Conservation (phyloP, 2,113 vertebrate species). For the Cottus gobio region DNA sequence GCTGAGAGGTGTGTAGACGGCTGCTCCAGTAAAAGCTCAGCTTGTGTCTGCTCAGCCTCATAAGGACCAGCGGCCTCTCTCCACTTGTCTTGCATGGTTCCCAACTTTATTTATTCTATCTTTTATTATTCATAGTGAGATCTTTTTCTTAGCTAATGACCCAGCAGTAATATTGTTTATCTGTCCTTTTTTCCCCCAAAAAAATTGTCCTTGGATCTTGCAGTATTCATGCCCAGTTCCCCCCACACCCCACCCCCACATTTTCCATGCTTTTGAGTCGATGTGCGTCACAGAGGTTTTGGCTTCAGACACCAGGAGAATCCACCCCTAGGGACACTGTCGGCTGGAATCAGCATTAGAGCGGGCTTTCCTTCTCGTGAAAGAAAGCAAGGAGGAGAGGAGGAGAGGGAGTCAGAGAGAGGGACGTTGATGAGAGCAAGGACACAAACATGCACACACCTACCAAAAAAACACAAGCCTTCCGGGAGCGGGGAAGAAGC, state of each 20-base stretch:
- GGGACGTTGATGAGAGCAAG: constrained; percentile 27
- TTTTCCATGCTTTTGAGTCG: constrained; percentile 35
- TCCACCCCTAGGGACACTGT: constrained; percentile 67
- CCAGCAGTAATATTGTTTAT: neutral
- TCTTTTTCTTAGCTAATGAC: constrained; percentile 2
- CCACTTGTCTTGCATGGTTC: constrained; percentile 3
- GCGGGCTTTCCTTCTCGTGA: constrained; percentile 41
- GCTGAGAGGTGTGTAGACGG: neutral
- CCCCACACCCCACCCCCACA: neutral
- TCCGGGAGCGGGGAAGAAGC: neutral
- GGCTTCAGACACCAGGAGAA: constrained; percentile 66
- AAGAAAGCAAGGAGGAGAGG: constrained; percentile 17
- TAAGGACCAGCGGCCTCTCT: too few relatives aligned
- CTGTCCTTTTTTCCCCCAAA: neutral
- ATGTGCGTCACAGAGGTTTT: constrained; percentile 57
- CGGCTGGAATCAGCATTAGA: constrained; percentile 61
- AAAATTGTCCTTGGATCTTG: neutral
- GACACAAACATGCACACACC: constrained; percentile 12
- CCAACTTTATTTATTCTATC: neutral
- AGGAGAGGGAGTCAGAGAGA: constrained; percentile 13
- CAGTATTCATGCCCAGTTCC: constrained; percentile 1
- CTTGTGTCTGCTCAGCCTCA: too few relatives aligned
- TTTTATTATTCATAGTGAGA: neutral
- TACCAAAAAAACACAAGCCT: constrained; percentile 27
- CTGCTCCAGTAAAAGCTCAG: neutral